Percentiles rank a stretch among this genome's conserved stretches.
phyloP scores from a whole-genome alignment of 1,140 invertebrate species.

The Caenorhabditis elegans region DNA sequence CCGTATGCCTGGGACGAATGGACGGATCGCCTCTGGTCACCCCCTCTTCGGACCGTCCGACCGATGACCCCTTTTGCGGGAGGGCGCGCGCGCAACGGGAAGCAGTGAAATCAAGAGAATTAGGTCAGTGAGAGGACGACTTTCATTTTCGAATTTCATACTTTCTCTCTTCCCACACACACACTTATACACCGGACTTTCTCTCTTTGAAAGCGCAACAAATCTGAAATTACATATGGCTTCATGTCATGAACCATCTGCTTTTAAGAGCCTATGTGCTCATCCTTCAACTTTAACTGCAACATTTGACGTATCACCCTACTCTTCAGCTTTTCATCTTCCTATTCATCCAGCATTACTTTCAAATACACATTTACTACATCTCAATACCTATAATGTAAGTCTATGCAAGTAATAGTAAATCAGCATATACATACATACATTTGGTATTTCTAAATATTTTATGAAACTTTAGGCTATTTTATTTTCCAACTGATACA shows the following conservation, averaged over 20 bases:
- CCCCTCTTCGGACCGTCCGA: background rate
- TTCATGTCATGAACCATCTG: constrained; percentile 12
- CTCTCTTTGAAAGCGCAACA: constrained; percentile 12
- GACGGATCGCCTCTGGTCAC: background rate
- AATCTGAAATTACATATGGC: constrained; percentile 14
- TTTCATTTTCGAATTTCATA: constrained; percentile 32
- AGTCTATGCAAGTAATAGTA: too few relatives aligned
- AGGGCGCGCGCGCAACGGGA: constrained; percentile 17
- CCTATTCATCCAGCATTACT: constrained; percentile 8
- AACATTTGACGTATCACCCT: background rate
- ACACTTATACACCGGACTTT: constrained; percentile 27
- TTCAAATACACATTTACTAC: background rate
- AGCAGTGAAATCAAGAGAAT: constrained; percentile 33
- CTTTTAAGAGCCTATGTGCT: constrained; percentile 16
- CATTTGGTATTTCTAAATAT: too few relatives aligned
- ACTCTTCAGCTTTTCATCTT: background rate
- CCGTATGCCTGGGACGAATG: constrained; percentile 14
- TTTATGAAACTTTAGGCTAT: too few relatives aligned
- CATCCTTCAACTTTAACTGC: constrained; percentile 17
- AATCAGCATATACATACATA: too few relatives aligned
- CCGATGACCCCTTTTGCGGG: constrained; percentile 29
- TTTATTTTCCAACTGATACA: too few relatives aligned
- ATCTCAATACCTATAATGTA: constrained; percentile 1
- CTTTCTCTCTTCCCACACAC: constrained; percentile 25
- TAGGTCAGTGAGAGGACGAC: constrained; percentile 30